Base-by-base conservation (phyloP, 2,797 vertebrate species). In the Hipposideros larvatus region DNA sequence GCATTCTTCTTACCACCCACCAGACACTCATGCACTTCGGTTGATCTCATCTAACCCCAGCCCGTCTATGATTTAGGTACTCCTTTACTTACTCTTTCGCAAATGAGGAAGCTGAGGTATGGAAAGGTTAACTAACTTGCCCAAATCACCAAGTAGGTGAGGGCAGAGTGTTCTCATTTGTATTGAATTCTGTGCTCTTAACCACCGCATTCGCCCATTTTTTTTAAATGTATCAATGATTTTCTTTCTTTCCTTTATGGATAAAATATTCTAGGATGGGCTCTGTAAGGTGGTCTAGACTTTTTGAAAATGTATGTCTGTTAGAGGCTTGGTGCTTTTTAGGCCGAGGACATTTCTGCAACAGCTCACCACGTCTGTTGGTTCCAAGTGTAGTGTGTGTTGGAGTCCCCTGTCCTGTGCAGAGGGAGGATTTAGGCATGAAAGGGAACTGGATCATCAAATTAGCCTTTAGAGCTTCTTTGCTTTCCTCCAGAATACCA, bases 401-500 rank as follows among this genome's bases (percentile, higher is more conserved):
- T 46, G 80, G 24, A 31, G 83, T 4, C 37, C 41, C 28, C 2
- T 31, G 2, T 21, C 59, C 86, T 34, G 13, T 15, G 46, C 7
- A 8, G 68, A 78, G 26, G 11, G 43, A 71, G 8, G 46, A 0
- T 3, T 16, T 7, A 31, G 37, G 48, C n/a, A 31, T 84, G 61
- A 93, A 87, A 96, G 34, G 51, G 31, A 68, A 7, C 24, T 5
- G 8, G 16, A 8, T 63, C 78, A 10, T 43, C 19, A 31, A 43
- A 7, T 55, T 11, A 15, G n/a, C 75, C 80, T 84, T 34, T n/a
- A 61, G 37, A 37, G 16, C 57, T 59, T 7, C 80, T 95, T 61
- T 79, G 57, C 85, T 75, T 55, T 71, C 59, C 82, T 83, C 34
- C 43, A 71, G 65, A 88, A 68, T 21, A 24, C 51, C 96, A 37